phyloP scores from a whole-genome alignment of 2,888 invertebrate genomes.

The Mythimna albipuncta region DNA sequence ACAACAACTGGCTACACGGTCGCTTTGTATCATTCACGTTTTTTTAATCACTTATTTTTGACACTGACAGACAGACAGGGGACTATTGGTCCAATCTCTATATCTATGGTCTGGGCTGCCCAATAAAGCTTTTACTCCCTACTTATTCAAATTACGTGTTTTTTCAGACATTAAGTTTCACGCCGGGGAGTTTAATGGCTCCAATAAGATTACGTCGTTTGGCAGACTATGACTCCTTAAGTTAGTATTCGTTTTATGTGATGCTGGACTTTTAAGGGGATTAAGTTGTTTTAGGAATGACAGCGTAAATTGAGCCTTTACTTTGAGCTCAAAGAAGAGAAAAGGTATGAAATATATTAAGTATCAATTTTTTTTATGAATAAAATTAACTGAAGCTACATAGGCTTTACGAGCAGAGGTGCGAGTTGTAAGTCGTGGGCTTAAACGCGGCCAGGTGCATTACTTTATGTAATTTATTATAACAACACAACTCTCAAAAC shows the following conservation, averaged over 20 bases:
- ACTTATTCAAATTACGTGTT: constrained; percentile 60
- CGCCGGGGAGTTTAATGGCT: constrained; percentile 50
- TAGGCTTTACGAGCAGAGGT: too few relatives aligned
- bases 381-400: neutral
- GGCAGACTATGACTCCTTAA: constrained; percentile 41
- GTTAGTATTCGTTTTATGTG: constrained; percentile 50
- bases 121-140: constrained; percentile 54
- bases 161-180: constrained; percentile 55
- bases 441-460: too few relatives aligned
- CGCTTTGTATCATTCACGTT: neutral
- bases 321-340: neutral
- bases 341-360: neutral
- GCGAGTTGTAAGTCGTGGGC: too few relatives aligned
- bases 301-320: constrained; percentile 16
- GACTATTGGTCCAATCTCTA: neutral
- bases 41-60: neutral
- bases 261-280: constrained; percentile 39
- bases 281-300: constrained; percentile 34
- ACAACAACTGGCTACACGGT: neutral
- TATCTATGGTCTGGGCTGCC: constrained; percentile 27
- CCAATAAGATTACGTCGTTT: constrained; percentile 49
- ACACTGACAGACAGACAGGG: neutral
- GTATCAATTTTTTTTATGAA: neutral
- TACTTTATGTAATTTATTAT: too few relatives aligned
- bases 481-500: too few relatives aligned